These are phyloP conservation scores for Acanthopleura granulata DNA, from an alignment of 2,888 invertebrate genomes.

Conservation along the genomic window DNA sequence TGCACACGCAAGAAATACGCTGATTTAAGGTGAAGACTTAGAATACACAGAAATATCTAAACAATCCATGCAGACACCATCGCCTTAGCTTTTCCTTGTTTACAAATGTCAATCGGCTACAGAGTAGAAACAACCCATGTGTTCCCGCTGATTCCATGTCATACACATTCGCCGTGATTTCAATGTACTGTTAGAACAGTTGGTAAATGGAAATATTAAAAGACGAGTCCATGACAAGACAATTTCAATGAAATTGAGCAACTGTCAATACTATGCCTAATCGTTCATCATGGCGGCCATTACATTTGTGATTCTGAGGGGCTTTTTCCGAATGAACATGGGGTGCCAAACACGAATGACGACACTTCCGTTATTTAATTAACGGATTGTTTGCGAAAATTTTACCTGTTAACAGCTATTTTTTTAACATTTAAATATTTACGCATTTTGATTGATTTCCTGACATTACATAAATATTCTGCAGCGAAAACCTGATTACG, in stretches of 20 bases:
- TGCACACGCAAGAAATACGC: not conserved
- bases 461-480: constrained; percentile 31
- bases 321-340: constrained; percentile 31
- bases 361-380: constrained; percentile 22
- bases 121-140: not conserved
- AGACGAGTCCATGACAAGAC: not conserved
- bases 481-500: constrained; percentile 16
- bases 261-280: not conserved
- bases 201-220: not conserved
- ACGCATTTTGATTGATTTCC: no score
- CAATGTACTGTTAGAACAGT: not conserved
- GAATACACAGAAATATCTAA: not conserved
- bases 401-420: no score
- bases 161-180: not conserved
- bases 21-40: not conserved
- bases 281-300: constrained; percentile 58
- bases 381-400: not conserved
- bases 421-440: no score
- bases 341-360: constrained; percentile 43
- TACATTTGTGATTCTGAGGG: constrained; percentile 46
- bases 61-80: constrained; percentile 1
- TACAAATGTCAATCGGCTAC: constrained; percentile 3
- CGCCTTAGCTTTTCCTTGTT: constrained; percentile 5
- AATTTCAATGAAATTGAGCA: not conserved
- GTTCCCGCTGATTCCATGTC: not conserved